Percentiles rank a stretch among this genome's conserved stretches.
phyloP scores from a whole-genome alignment of 1,140 invertebrate genomes.

The Cotesia typhae region DNA sequence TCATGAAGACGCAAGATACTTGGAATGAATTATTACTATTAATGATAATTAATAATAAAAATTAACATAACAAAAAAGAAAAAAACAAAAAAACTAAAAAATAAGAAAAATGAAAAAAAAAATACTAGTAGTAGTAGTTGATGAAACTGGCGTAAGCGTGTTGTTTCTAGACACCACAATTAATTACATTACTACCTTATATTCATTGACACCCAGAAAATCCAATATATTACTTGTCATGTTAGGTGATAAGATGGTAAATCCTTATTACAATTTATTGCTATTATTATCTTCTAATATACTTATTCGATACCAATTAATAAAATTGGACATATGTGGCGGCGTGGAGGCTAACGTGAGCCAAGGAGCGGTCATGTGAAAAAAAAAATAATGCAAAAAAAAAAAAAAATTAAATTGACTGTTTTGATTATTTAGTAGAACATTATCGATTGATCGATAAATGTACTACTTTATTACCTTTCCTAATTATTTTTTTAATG shows the following conservation, averaged over 20 bases:
- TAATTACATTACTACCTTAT: constrained; percentile 57
- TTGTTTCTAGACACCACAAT: constrained; percentile 57
- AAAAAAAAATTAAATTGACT: constrained; percentile 27
- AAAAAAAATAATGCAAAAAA: constrained; percentile 1
- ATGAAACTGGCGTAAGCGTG: constrained; percentile 50
- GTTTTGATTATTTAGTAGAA: constrained; percentile 15
- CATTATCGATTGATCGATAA: constrained; percentile 23
- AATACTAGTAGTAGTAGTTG: constrained; percentile 50
- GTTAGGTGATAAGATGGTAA: constrained; percentile 60
- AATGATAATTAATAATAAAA: constrained; percentile 42
- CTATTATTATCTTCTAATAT: constrained; percentile 57
- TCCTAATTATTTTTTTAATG: not conserved
- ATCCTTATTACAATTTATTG: constrained; percentile 61
- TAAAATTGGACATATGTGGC: constrained; percentile 45
- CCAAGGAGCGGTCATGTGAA: constrained; percentile 36
- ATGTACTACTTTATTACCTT: constrained; percentile 17
- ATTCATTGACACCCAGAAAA: constrained; percentile 54
- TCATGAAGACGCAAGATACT: constrained; percentile 9
- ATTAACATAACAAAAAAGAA: constrained; percentile 20
- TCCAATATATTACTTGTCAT: constrained; percentile 62
- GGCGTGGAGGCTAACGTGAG: constrained; percentile 42
- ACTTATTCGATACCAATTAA: constrained; percentile 56
- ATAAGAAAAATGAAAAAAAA: constrained; percentile 29
- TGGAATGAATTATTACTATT: constrained; percentile 28
- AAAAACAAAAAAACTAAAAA: constrained; percentile 9